These are phyloP conservation scores for Polyergus mexicanus DNA, from an alignment of 1,140 invertebrate genomes.

Conservation along the genomic window DNA sequence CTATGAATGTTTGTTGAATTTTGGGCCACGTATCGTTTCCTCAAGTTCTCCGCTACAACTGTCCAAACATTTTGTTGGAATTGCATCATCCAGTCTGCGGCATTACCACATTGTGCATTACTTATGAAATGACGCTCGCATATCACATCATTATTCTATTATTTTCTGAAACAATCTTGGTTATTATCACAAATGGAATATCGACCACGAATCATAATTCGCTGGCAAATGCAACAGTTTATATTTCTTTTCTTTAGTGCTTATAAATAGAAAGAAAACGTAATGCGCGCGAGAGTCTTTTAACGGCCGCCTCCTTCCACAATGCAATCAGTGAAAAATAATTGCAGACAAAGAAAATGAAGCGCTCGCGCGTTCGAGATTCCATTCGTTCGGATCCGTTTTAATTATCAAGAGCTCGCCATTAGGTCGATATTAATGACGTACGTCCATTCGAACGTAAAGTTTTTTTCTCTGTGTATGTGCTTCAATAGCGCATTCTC, in stretches of 20 bases:
- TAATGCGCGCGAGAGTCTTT: conserved; percentile 22
- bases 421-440: conserved; percentile 76
- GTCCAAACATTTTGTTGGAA: too few species aligned
- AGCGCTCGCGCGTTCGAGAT: conserved; percentile 48
- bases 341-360: conserved; percentile 60
- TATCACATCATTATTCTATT: background rate
- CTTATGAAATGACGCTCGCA: too few species aligned
- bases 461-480: conserved; percentile 2
- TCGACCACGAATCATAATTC: conserved; percentile 46
- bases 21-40: too few species aligned
- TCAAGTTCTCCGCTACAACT: too few species aligned
- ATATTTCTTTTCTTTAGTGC: background rate
- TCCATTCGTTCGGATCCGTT: conserved; percentile 66
- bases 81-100: too few species aligned
- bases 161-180: conserved; percentile 4
- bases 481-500: conserved; percentile 13
- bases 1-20: too few species aligned
- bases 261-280: conserved; percentile 51
- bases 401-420: conserved; percentile 76
- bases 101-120: too few species aligned
- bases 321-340: conserved; percentile 63
- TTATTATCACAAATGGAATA: conserved; percentile 52
- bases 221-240: conserved; percentile 41
- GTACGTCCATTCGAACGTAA: conserved; percentile 47
- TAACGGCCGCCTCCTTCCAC: conserved; percentile 27